phyloP scores from a whole-genome alignment of 2,797 vertebrate genomes.

The Cetoscarus ocellatus region DNA sequence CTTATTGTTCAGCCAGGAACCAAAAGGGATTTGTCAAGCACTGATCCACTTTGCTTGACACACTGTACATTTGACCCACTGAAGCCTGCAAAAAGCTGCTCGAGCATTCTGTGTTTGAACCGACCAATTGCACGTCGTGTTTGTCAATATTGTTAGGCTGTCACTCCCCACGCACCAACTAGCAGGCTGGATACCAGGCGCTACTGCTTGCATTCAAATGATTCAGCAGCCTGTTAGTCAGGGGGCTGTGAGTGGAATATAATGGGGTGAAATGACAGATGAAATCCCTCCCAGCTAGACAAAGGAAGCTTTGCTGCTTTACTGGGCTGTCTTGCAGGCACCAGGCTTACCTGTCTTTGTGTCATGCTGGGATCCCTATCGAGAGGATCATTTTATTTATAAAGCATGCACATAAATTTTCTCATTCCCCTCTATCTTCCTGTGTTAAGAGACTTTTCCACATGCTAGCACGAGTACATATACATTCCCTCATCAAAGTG shows the following conservation, averaged over 20 bases:
- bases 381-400: conserved; percentile 53
- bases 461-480: not conserved
- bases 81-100: conserved; percentile 24
- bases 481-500: conserved; percentile 35
- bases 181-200: conserved; percentile 38
- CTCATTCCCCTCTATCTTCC: not conserved
- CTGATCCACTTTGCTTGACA: conserved; percentile 30
- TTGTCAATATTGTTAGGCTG: conserved; percentile 58
- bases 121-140: conserved; percentile 50
- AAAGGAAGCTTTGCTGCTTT: conserved; percentile 45
- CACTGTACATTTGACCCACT: conserved; percentile 19
- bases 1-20: conserved; percentile 24
- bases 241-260: conserved; percentile 61
- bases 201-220: conserved; percentile 49
- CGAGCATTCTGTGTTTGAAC: conserved; percentile 29
- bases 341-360: conserved; percentile 25
- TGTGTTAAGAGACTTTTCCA: conserved; percentile 3
- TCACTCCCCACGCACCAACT: conserved; percentile 35
- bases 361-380: conserved; percentile 27
- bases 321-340: conserved; percentile 19
- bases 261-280: conserved; percentile 60
- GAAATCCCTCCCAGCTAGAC: conserved; percentile 55
- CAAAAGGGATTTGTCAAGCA: conserved; percentile 38
- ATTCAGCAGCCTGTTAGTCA: conserved; percentile 59
- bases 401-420: conserved; percentile 31